Conservation (phyloP, 1,140 invertebrate species). For the Globodera ellingtonae region DNA sequence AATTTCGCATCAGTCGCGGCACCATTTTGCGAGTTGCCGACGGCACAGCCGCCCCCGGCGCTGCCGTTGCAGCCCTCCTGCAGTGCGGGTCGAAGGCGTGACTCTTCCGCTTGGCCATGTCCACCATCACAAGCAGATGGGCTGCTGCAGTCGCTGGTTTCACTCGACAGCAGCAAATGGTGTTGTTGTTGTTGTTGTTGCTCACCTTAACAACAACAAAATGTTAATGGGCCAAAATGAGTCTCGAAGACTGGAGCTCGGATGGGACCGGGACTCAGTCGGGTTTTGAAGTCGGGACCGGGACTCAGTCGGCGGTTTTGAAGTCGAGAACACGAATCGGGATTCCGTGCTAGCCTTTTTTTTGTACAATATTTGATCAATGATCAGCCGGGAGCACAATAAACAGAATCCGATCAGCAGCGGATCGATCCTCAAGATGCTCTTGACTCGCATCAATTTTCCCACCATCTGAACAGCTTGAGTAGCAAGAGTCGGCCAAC, state of each 20-base stretch:
- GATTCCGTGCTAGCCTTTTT: no score
- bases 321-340: no score
- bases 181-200: conserved; percentile 28
- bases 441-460: not conserved
- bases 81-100: not conserved
- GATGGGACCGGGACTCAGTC: no score
- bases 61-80: no score
- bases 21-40: not conserved
- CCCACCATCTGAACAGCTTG: conserved; percentile 22
- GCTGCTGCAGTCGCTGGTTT: conserved; percentile 16
- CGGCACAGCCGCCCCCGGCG: not conserved
- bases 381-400: no score
- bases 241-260: no score
- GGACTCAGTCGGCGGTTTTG: no score
- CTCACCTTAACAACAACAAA: not conserved
- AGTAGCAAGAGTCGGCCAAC: conserved; percentile 41
- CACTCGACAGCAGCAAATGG: conserved; percentile 38
- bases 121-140: not conserved
- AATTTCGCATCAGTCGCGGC: conserved; percentile 7
- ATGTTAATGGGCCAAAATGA: no score
- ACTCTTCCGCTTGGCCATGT: not conserved
- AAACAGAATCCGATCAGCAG: no score
- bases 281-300: no score
- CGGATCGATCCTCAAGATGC: no score
- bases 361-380: no score